A percentile compares a stretch with the other conserved stretches of the same genome.
Conservation (phyloP, 35 echinoderm and acorn worm genomes). For the Ptychodera flava region DNA sequence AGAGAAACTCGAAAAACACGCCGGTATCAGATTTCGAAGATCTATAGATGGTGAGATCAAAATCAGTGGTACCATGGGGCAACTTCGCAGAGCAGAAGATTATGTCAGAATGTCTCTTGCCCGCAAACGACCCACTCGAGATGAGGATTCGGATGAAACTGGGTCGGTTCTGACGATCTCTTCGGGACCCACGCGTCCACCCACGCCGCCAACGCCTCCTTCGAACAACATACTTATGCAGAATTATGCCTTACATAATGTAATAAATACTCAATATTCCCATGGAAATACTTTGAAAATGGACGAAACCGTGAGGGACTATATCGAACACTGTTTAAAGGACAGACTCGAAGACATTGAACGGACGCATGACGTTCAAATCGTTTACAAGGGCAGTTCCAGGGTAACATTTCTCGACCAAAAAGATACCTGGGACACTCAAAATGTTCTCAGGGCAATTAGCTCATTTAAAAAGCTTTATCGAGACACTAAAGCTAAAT, state of each 20-base stretch:
- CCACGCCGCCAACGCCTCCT: background rate
- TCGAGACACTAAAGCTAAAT: background rate
- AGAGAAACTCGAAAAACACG: background rate
- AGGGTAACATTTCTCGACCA: background rate
- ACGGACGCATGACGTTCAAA: background rate
- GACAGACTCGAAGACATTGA: background rate
- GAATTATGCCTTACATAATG: background rate
- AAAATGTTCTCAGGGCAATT: background rate
- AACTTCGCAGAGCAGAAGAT: background rate
- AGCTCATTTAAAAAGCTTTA: background rate
- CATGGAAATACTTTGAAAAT: background rate
- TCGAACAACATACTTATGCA: background rate
- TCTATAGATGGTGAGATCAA: background rate
- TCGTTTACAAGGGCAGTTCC: background rate
- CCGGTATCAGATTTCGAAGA: background rate
- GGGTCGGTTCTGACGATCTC: background rate
- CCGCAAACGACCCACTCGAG: background rate
- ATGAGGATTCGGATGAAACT: background rate
- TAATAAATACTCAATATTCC: background rate
- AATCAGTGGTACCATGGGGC: background rate
- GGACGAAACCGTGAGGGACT: background rate
- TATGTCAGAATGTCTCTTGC: background rate
- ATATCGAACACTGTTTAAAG: background rate
- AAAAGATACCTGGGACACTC: background rate
- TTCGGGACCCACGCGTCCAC: background rate